phyloP scores from a whole-genome alignment of 2,888 invertebrate genomes.

The Lamellibrachia columna region DNA sequence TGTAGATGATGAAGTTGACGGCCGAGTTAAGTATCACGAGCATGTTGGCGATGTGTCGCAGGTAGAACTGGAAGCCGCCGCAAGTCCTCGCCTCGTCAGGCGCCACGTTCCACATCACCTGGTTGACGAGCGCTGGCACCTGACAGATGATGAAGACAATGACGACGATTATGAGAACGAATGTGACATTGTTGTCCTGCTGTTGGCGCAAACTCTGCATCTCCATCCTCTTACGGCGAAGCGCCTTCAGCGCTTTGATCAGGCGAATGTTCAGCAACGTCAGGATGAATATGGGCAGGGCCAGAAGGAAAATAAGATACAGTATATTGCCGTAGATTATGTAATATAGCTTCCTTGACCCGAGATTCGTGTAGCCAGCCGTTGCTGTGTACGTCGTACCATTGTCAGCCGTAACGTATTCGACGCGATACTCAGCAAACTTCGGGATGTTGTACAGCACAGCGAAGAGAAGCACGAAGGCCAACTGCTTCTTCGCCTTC shows the following conservation, averaged over 20 bases:
- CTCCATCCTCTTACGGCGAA: conserved; percentile 36
- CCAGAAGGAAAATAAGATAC: conserved; percentile 43
- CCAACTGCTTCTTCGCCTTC: conserved; percentile 40
- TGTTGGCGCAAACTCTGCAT: conserved; percentile 38
- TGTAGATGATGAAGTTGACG: conserved; percentile 45
- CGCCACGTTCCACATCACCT: conserved; percentile 43
- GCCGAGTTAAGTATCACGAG: conserved; percentile 42
- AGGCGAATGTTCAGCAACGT: conserved; percentile 42
- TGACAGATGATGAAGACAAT: conserved; percentile 46
- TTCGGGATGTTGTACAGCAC: conserved; percentile 41
- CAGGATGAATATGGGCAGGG: conserved; percentile 40
- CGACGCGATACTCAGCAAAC: conserved; percentile 33
- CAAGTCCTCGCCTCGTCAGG: conserved; percentile 37
- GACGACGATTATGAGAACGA: conserved; percentile 45
- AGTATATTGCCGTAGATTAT: conserved; percentile 39
- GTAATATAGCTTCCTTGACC: conserved; percentile 28
- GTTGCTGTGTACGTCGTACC: neutral
- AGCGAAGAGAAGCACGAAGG: conserved; percentile 35
- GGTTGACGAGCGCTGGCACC: conserved; percentile 41
- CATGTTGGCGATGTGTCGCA: conserved; percentile 39
- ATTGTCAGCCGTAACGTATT: neutral
- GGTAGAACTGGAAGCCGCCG: conserved; percentile 47
- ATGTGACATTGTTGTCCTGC: conserved; percentile 46
- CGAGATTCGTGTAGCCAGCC: conserved; percentile 26
- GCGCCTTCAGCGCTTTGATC: conserved; percentile 42